These are phyloP conservation scores for Pipistrellus pygmaeus DNA, from an alignment of 2,797 vertebrate species.

Conservation along the genomic window DNA sequence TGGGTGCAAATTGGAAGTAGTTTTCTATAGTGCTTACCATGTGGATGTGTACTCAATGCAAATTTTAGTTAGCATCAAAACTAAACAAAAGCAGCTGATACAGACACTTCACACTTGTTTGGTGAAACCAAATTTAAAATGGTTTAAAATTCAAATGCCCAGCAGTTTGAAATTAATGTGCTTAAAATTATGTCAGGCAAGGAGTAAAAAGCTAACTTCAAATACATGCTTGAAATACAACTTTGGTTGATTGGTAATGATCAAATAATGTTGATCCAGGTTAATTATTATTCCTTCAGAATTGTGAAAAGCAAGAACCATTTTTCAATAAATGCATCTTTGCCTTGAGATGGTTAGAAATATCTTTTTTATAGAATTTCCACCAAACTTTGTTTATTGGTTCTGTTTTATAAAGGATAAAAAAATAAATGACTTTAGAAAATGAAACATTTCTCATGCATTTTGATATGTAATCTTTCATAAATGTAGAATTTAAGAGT, in stretches of 20 bases:
- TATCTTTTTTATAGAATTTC: background rate
- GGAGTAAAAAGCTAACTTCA: background rate
- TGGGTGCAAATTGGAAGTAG: background rate
- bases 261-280: background rate
- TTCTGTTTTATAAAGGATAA: constrained; percentile 24
- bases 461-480: constrained; percentile 20
- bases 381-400: background rate
- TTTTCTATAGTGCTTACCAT: background rate
- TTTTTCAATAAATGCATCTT: constrained; percentile 21
- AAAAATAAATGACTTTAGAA: constrained; percentile 1
- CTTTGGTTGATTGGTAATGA: background rate
- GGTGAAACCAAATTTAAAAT: background rate
- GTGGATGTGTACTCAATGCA: background rate
- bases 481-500: background rate
- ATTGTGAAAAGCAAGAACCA: background rate
- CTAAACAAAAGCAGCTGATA: background rate
- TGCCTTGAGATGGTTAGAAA: background rate
- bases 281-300: background rate
- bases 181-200: background rate
- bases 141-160: background rate
- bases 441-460: constrained; percentile 16
- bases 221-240: background rate
- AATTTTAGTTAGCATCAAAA: background rate
- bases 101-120: background rate
- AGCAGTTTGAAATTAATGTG: background rate